These are phyloP conservation scores for Phymatocera aterrima DNA, from an alignment of 2,888 invertebrate genomes.

Conservation along the genomic window DNA sequence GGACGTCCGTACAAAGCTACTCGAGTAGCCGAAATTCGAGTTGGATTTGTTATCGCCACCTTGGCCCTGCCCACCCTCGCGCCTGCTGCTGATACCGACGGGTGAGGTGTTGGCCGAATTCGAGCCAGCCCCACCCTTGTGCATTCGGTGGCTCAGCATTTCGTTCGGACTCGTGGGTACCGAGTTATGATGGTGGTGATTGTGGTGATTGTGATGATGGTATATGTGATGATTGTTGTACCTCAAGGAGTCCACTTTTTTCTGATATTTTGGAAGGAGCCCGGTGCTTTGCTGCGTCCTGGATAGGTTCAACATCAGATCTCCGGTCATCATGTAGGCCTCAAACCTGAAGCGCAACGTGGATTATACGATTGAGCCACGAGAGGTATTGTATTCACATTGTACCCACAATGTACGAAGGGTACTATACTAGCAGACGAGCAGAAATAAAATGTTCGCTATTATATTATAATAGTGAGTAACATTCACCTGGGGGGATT, in stretches of 20 bases:
- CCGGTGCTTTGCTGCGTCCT: slow-evolving; percentile 84
- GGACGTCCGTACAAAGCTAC: slow-evolving; percentile 88
- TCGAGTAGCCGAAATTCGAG: slow-evolving; percentile 65
- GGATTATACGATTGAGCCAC: neutral
- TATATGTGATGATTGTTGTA: slow-evolving; percentile 79
- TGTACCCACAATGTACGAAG: neutral
- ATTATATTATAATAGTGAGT: neutral
- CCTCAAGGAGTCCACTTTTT: slow-evolving; percentile 77
- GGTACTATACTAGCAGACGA: neutral
- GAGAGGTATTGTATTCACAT: neutral
- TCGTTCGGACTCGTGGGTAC: slow-evolving; percentile 85
- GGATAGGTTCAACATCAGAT: slow-evolving; percentile 94
- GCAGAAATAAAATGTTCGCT: neutral
- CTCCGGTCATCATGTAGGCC: slow-evolving; percentile 98
- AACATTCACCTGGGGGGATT: slow-evolving; percentile 69
- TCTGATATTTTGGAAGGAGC: slow-evolving; percentile 79
- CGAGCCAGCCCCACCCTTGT: slow-evolving; percentile 71
- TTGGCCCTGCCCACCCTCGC: slow-evolving; percentile 66
- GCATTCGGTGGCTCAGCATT: slow-evolving; percentile 78
- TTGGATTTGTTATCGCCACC: slow-evolving; percentile 54
- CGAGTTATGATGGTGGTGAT: slow-evolving; percentile 77
- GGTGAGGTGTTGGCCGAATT: slow-evolving; percentile 78
- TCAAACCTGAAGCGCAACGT: slow-evolving; percentile 81
- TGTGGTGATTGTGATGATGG: slow-evolving; percentile 76
- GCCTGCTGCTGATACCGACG: slow-evolving; percentile 76